Evolutionary conservation across 2,113 vertebrate species (phyloP), one percentile per base, ranked within the genome.

Genomic region (Sisor rabdophorus): DNA sequence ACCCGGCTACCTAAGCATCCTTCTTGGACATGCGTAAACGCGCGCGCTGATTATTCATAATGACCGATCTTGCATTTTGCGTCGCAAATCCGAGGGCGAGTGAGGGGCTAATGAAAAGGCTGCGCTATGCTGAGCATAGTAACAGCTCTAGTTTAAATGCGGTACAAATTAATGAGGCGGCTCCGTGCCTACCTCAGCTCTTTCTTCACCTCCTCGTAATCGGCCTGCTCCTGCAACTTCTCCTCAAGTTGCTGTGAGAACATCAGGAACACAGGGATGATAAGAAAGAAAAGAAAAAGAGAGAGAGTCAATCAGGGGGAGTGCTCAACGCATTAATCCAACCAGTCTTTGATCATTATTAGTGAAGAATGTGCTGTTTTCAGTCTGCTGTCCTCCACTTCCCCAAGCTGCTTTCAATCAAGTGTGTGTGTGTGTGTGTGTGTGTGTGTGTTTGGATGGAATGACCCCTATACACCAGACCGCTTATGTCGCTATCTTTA

Each of bases 131-230:
- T 67, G 44, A 56, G 61, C 50, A n/a, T 2, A 15, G 44, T 28
- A 44, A 56, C 30, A 47, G 50, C 32, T 10, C 12, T 24, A 6
- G 48, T 52, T 52, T 19, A 13, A 26, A 65, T 6, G 64, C 19
- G 11, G 19, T 11, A n/a, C 17, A 58, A 44, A 59, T 28, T 59
- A 32, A 77, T 7, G 56, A 53, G 28, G 76, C 20, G 20, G 76
- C 24, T 67, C 22, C 13, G 2, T 17, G 30, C 94, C 93, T 89
- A 99, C 97, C 93, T 96, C 83, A 99, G 86, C 86, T 99, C 97
- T 87, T 98, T 98, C 91, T 98, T 99, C 86, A 99, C 92, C 84
- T 98, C 97, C 83, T 98, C 96, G 86, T 99, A 98, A 89, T 99
- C 96, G 48, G 93, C 92, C 91, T 98, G 96, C 75, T 93, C 93